A percentile compares a stretch with the other conserved stretches of the same genome.
phyloP scores from a whole-genome alignment of 1,140 invertebrate genomes.

The Pissodes strobi region DNA sequence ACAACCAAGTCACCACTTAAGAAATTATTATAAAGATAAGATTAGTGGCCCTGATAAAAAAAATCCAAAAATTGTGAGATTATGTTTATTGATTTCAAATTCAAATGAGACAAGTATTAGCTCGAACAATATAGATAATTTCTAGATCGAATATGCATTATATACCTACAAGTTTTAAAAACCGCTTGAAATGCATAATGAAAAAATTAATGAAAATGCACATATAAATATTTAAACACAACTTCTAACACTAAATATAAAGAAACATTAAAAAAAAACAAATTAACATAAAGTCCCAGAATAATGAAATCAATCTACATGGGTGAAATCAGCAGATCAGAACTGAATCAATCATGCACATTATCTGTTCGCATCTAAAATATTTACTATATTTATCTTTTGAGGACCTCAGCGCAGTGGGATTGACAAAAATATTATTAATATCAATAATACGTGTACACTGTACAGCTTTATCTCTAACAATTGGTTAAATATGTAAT shows the following conservation, averaged over 20 bases:
- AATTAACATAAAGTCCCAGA: slow-evolving; percentile 42
- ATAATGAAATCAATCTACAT: slow-evolving; percentile 56
- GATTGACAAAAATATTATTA: too few relatives aligned
- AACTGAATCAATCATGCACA: slow-evolving; percentile 45
- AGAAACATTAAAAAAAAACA: slow-evolving; percentile 19
- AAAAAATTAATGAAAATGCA: slow-evolving; percentile 20
- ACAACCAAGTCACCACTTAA: too few relatives aligned
- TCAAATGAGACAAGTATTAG: slow-evolving; percentile 44
- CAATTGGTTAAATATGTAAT: too few relatives aligned
- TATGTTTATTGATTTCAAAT: slow-evolving; percentile 55
- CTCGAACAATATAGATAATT: slow-evolving; percentile 6
- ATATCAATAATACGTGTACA: too few relatives aligned
- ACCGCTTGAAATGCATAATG: neutral
- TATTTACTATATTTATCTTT: too few relatives aligned
- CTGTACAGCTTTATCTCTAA: too few relatives aligned
- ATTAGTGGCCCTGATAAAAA: too few relatives aligned
- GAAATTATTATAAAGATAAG: too few relatives aligned
- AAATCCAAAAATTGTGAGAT: too few relatives aligned
- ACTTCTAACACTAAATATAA: slow-evolving; percentile 10
- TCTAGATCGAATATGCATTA: too few relatives aligned
- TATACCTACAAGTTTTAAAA: neutral
- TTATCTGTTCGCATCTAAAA: slow-evolving; percentile 2
- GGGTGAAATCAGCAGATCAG: slow-evolving; percentile 54
- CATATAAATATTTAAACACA: slow-evolving; percentile 18
- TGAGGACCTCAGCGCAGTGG: too few relatives aligned